Base-by-base conservation (phyloP, 1,140 invertebrate species). In the Epicauta chinensis region DNA sequence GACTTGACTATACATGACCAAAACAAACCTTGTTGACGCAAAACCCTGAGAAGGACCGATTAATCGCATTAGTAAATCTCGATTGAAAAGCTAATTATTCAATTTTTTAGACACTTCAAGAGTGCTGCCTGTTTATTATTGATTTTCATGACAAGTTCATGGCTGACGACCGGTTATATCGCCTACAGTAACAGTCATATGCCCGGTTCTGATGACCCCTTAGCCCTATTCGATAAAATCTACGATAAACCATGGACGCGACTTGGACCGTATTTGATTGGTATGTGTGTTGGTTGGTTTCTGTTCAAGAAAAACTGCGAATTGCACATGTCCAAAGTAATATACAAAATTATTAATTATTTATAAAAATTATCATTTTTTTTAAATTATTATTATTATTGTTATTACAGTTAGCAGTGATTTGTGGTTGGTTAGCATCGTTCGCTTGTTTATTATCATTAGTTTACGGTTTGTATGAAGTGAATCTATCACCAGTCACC, bases 181-280 rank as follows among this genome's bases (percentile, higher is more conserved):
- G 87, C 87, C 0, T 83, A 85, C 65, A 79, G 75, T 44, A 88
- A 87, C 63, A 83, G 88, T 56, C 86, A 90, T 67, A 81, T 86
- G 58, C 87, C 87, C 10, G 86, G 81, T 61, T 77, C 79, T 1
- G 86, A 90, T 56, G 88, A 91, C 68, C 88, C 88, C 0, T 71
- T 91, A 59, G 87, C 87, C 0, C 73, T 89, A 7, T 91, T 90
- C 66, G 88, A 91, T 66, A 89, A 89, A 73, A 89, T 91, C 60
- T 91, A 91, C 62, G 88, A 90, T 69, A 91, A 91, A 70, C 88
- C 88, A 7, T 91, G 87, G 86, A 91, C 88, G 0, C 71, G 88
- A 36, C 67, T 90, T 7, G 87, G 88, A 0, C 88, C 88, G 0
- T 91, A 91, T 64, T 70, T 91, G 1, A 81, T 91, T 12, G 88